Evolutionary conservation across 2,888 invertebrate genomes (phyloP).

Genomic region (Apoderus coryli): DNA sequence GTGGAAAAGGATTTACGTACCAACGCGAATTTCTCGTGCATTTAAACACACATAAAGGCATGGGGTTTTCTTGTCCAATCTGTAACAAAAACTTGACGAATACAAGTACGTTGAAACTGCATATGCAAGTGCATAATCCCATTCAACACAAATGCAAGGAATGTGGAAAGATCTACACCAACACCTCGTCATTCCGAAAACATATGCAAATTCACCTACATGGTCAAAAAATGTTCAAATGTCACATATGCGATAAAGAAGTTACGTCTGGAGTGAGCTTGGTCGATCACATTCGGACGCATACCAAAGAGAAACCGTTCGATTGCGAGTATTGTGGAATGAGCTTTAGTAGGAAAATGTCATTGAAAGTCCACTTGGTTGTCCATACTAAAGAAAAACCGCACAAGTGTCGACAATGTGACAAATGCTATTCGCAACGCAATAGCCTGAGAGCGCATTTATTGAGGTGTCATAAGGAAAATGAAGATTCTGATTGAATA

Average conservation of each 20-base stretch:
- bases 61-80: no score
- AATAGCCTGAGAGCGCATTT: conserved; percentile 13
- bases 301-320: conserved; percentile 30
- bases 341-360: conserved; percentile 33
- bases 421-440: conserved; percentile 13
- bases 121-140: no score
- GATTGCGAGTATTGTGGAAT: conserved; percentile 36
- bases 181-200: no score
- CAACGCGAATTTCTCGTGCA: no score
- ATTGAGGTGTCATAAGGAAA: conserved; percentile 10
- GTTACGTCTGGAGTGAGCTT: conserved; percentile 5
- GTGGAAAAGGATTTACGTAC: no score
- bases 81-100: no score
- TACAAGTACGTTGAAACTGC: no score
- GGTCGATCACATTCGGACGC: conserved; percentile 28
- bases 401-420: conserved; percentile 14
- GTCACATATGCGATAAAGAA: conserved; percentile 4
- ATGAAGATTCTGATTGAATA: no score
- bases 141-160: no score
- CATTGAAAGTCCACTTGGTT: conserved; percentile 33
- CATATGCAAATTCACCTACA: conserved; percentile 4
- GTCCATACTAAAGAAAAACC: conserved; percentile 32
- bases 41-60: no score
- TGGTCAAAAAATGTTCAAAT: conserved; percentile 3
- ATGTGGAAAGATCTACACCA: no score